A percentile compares a stretch with the other conserved stretches of the same genome.
Evolutionary conservation across 2,888 invertebrate genomes (phyloP).

Genomic region (Deladenus siricidicola): DNA sequence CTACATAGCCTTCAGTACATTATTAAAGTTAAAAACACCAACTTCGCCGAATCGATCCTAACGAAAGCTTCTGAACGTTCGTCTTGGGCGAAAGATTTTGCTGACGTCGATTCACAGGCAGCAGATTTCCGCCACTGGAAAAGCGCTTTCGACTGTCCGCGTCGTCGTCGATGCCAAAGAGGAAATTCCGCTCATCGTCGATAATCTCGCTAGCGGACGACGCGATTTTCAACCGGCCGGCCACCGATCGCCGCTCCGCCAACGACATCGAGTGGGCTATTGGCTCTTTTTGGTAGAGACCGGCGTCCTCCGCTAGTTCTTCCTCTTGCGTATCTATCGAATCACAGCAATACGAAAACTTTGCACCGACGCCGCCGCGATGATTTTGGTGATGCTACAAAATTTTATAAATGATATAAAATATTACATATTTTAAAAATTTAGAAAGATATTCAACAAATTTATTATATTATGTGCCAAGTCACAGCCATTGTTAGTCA

Average conservation of each 20-base stretch:
- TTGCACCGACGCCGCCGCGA: neutral
- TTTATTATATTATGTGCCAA: too few relatives aligned
- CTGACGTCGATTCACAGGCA: neutral
- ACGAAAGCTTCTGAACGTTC: neutral
- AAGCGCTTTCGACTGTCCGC: neutral
- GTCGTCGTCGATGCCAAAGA: neutral
- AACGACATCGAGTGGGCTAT: neutral
- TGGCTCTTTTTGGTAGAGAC: neutral
- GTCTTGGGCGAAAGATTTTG: neutral
- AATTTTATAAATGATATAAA: too few relatives aligned
- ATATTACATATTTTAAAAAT: too few relatives aligned
- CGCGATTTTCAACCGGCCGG: neutral
- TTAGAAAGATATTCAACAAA: too few relatives aligned
- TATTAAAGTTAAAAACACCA: too few relatives aligned
- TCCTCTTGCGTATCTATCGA: neutral
- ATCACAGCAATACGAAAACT: neutral
- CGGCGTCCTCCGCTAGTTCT: neutral
- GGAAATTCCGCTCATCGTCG: neutral
- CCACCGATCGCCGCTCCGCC: neutral
- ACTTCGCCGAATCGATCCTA: neutral
- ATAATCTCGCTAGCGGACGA: neutral
- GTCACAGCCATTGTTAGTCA: too few relatives aligned
- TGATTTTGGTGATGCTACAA: neutral
- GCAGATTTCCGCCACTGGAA: slow-evolving; percentile 5
- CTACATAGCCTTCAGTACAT: too few relatives aligned